Evolutionary conservation across 2,113 vertebrate species (phyloP), one percentile per base, ranked within the genome.

Genomic region (Myotis lucifugus): DNA sequence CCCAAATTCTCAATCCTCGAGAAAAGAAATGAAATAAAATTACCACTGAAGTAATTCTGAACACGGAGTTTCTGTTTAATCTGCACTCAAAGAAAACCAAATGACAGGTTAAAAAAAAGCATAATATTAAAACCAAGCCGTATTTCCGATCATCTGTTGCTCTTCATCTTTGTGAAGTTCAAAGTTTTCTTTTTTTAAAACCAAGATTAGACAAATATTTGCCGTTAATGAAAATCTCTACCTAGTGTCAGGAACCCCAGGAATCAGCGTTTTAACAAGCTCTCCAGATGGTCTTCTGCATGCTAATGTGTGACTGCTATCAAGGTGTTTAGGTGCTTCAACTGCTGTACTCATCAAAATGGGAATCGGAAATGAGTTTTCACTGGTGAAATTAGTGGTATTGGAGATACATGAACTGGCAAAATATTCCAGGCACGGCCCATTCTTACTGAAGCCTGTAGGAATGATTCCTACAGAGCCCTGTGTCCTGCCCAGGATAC

Each of bases 1-100:
- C 97, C 97, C 97, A 97, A 23, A 97, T 34, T 82, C 72, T 94
- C 95, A 95, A 27, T 50, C 97, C 97, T 97, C 59, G 74, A 79
- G 48, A 66, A 74, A 88, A 93, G 37, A 95, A 92, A 93, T 1
- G 2, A 54, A 74, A 88, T 1, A 89, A 88, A 69, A 85, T 14
- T 0, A 87, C 50, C 15, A 64, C 0, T 18, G 67, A 66, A 54
- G 21, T 32, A 64, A 74, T 29, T 42, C 4, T 6, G 23, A 50
- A 64, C 1, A 8, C 12, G 8, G 19, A 32, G 23, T 48, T 90
- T 37, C 81, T 32, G 17, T 9, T 67, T 18, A 46, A 64, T n/a
- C 21, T 21, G 23, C 2, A 34, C 27, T 46, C 17, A 87, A 0
- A 67, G 56, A 56, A 81, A 93, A 52, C 37, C 50, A 74, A 40